Evolutionary conservation across 2,113 vertebrate species (phyloP), one percentile per base, ranked within the genome.

Genomic region (Epinephelus lanceolatus): DNA sequence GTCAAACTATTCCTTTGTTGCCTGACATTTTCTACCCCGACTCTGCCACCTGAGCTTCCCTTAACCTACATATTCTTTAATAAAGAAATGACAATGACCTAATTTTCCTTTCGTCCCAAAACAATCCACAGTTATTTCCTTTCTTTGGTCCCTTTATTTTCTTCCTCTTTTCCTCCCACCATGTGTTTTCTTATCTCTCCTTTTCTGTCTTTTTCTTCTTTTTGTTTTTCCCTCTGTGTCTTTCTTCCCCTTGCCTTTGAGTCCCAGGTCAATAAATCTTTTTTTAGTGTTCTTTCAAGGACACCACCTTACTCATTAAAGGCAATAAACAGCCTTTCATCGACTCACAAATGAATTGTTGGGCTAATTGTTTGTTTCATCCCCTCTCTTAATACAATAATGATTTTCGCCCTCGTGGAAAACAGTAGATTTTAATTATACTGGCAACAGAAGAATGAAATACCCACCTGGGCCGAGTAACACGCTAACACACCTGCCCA

Each of bases 371-470:
- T 83, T 82, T 74, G 52, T 71, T 78, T 68, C 56, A 37, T 72
- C 33, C 40, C n/a, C 2, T 76, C 63, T 71, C 70, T 49, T 55
- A 75, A 62, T 49, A 37, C 59, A 61, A 33, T 75, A 81, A 78
- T 78, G 74, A 47, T 59, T 76, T 81, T 53, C 37, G 15, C 37
- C 52, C 21, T 76, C 25, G 0, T 49, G 25, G 45, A 60, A 85
- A 81, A 67, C 72, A 27, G 47, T 52, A 56, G 55, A 78, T 80
- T 87, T 40, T 83, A 85, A 90, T 90, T 78, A 80, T 25, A 19
- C 57, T 45, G 57, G 59, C 71, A 60, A 74, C 51, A 19, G 59
- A 62, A 45, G 60, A 87, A 82, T 80, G 45, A 70, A 76, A 80
- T 10, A 42, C 53, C 76, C 76, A 78, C 75, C 75, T 74, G 76